phyloP scores from a whole-genome alignment of 2,888 invertebrate genomes.

The Tetragonisca angustula region DNA sequence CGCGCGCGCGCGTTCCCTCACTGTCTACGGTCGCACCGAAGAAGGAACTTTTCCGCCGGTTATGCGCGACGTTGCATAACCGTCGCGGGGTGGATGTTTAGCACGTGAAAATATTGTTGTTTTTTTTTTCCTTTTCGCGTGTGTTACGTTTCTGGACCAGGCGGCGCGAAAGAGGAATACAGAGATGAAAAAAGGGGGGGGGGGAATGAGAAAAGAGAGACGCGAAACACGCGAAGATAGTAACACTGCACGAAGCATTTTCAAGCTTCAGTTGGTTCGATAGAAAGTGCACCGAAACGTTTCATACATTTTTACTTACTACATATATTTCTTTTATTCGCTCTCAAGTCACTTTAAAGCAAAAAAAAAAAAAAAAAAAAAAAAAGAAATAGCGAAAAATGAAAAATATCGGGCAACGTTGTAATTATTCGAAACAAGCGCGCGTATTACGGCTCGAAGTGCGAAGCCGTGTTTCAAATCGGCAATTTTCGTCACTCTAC shows the following conservation, averaged over 20 bases:
- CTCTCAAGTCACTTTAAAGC: neutral
- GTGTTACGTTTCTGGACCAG: neutral
- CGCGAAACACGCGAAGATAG: constrained; percentile 14
- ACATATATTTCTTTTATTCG: neutral
- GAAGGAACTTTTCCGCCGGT: neutral
- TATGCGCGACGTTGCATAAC: neutral
- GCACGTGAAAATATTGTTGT: neutral
- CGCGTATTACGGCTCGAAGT: neutral
- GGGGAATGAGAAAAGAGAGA: neutral
- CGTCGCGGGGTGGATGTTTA: neutral
- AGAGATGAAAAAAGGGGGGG: too few relatives aligned
- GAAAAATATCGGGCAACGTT: neutral
- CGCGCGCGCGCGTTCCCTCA: neutral
- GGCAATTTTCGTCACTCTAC: neutral
- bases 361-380: neutral
- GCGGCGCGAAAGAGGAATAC: neutral
- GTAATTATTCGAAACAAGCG: neutral
- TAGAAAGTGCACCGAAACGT: constrained; percentile 13
- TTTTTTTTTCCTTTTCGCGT: neutral
- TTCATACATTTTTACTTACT: neutral
- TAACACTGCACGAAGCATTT: neutral
- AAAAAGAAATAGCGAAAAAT: neutral
- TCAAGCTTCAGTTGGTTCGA: constrained; percentile 8
- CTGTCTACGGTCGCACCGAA: neutral
- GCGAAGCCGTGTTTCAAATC: neutral